Evolutionary conservation across 2,888 invertebrate species (phyloP), one percentile per base, ranked within the genome.

Genomic region (Lithodes maja): DNA sequence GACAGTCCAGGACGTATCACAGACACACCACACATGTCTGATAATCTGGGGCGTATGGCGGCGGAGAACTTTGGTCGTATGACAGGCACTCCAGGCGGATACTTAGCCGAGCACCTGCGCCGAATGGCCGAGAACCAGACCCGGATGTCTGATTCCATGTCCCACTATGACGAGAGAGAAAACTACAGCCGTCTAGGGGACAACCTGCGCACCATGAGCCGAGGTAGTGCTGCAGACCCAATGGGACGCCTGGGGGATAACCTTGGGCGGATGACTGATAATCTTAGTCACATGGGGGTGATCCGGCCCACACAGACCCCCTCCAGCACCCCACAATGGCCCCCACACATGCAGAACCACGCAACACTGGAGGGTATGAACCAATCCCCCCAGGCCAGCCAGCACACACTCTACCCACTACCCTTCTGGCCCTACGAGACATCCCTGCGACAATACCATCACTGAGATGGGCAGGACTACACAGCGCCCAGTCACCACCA

Each of bases 361-460:
- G 83, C 91, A 12, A 86, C 90, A 15, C 71, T 91, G 49, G 91
- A 91, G 9, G 89, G 91, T 15, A 91, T 91, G 91, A 91, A 91
- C 84, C 91, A 91, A 33, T 79, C 85, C 9, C 89, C 91, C 49
- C 91, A 91, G 83, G 85, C 91, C 2, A 87, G 89, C 50, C 91
- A 91, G 54, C 91, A 91, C 52, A 83, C 91, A 9, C 85, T 91
- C 1, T 91, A 91, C 84, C 91, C 91, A 49, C 83, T 91, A n/a
- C 91, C 91, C 2, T 91, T 91, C 83, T 91, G 91, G 91, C 91
- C 91, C 71, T 91, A 91, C 68, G 91, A 91, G 50, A 90, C 91
- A 17, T 90, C 91, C 33, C 79, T 91, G 5, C 77, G 91, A 33
- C 91, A 91, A 68, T 91, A 91, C 83, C 90, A 91, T 55, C 91